Base-by-base conservation (phyloP, 1,140 invertebrate species). In the Subanguina moxae region DNA sequence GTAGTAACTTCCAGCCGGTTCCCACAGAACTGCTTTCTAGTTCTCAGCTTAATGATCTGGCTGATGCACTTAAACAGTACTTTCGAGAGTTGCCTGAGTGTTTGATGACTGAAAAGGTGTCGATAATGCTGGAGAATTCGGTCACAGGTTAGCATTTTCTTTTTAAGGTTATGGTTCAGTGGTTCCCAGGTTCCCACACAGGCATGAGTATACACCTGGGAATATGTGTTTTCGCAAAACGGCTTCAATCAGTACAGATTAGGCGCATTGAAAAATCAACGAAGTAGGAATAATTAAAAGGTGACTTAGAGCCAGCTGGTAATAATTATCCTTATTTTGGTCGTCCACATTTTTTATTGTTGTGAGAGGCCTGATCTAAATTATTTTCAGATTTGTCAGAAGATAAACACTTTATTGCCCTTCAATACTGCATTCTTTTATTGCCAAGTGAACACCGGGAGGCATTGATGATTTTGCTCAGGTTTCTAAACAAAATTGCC, bases 31-130 rank as follows among this genome's bases (percentile, higher is more conserved):
- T 72, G 43, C 38, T 72, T 42, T 13, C 15, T 21, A 69, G 57
- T 7, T 72, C 70, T n/a, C 61, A 71, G 28, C 30, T 72, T 25
- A 32, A 64, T 58, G 62, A 72, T 32, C 17, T 72, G 9, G 74
- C 74, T 21, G 70, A 72, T 42, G 71, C 72, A 17, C 21, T 72
- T 1, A 72, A 72, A 48, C 56, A 57, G 9, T 72, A 76, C 43
- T 73, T 72, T 25, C 42, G 57, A 15, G 21, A 32, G 21, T 30
- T 72, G 27, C 71, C 70, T 1, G 70, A 63, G n/a, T 57, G 62
- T 58, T 61, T 72, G 43, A 61, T 72, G 48, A 72, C 70, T 11
- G 48, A 73, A 11, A 28, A 56, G 23, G 28, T 72, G 8, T 64
- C 71, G 0, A 43, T 15, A 57, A 65, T 67, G 62, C 27, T 67